Evolutionary conservation across 1,140 invertebrate genomes (phyloP), one percentile per base, ranked within the genome.

Genomic region (Drosophila sp.): DNA sequence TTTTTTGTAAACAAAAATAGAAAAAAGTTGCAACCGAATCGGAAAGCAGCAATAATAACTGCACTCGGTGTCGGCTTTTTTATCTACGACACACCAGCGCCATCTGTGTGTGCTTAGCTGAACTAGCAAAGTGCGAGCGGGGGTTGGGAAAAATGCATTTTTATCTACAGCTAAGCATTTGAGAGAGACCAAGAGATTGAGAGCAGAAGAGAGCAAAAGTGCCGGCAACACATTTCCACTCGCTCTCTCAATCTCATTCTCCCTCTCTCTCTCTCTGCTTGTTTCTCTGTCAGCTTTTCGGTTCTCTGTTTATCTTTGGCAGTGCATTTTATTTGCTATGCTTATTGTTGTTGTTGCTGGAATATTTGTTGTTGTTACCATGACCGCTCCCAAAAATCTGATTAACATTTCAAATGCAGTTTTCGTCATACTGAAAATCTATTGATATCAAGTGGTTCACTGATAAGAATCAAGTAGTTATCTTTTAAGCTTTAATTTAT

Each of bases 251-350:
- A 29, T 32, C 48, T 25, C 46, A 29, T n/a, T n/a, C 32, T 16
- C 21, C n/a, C 50, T 45, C 36, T 27, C 27, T 7, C 16, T 21
- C 50, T 38, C 43, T 45, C 27, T 14, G n/a, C 13, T 45, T 51
- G 34, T 11, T 25, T 50, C 13, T 14, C 13, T 27, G 18, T 54
- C 54, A 14, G 54, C 1, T 38, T 54, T 51, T 61, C 32, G 62
- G 54, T 72, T 86, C 82, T 86, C 82, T 86, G 82, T 86, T 86
- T 86, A 86, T 86, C 82, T 86, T 87, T 79, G 38, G 32, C 74
- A 50, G 62, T 87, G 78, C 70, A 75, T 78, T 69, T 29, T 64
- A 64, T 56, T 71, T 72, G 11, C 25, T 18, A 11, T 18, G 50
- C 46, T 27, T 46, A 9, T 21, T 25, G 56, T 18, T 58, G 18